Conservation (phyloP, 2,888 invertebrate genomes). For the Limenitis camilla region DNA sequence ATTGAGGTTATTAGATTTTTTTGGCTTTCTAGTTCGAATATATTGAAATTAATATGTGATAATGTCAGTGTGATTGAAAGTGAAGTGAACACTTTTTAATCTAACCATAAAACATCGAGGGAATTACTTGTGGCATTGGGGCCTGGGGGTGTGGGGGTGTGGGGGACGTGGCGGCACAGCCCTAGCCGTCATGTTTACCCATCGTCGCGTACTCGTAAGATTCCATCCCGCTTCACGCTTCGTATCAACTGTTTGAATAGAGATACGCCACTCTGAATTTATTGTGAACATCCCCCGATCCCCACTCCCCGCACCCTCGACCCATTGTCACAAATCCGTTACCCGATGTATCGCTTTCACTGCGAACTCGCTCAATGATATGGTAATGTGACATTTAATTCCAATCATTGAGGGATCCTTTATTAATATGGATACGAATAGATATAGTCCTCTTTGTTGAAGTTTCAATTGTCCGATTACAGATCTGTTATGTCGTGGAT, state of each 20-base stretch:
- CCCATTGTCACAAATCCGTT: constrained; percentile 66
- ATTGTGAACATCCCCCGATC: constrained; percentile 49
- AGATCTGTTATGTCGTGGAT: constrained; percentile 1
- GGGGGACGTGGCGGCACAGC: constrained; percentile 13
- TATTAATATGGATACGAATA: constrained; percentile 35
- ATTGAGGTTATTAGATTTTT: too few species aligned
- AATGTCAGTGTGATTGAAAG: too few species aligned
- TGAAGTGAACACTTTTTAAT: too few species aligned
- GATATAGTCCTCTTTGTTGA: constrained; percentile 20
- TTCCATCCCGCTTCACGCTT: constrained; percentile 53
- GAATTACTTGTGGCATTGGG: constrained; percentile 17
- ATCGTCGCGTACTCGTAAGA: constrained; percentile 58
- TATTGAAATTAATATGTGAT: too few species aligned
- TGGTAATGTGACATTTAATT: constrained; percentile 71
- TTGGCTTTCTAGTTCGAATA: too few species aligned
- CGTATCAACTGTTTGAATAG: constrained; percentile 72
- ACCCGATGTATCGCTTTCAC: constrained; percentile 69
- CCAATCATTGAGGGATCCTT: constrained; percentile 46
- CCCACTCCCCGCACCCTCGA: constrained; percentile 26
- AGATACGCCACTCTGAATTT: constrained; percentile 66
- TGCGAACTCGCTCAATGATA: constrained; percentile 57
- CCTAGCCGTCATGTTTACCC: constrained; percentile 49
- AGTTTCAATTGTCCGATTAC: constrained; percentile 21
- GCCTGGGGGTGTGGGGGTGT: constrained; percentile 3
- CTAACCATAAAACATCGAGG: constrained; percentile 6